Percentiles rank a stretch among this genome's conserved stretches.
Conservation (phyloP, 2,888 invertebrate genomes). For the Tachina lurida region DNA sequence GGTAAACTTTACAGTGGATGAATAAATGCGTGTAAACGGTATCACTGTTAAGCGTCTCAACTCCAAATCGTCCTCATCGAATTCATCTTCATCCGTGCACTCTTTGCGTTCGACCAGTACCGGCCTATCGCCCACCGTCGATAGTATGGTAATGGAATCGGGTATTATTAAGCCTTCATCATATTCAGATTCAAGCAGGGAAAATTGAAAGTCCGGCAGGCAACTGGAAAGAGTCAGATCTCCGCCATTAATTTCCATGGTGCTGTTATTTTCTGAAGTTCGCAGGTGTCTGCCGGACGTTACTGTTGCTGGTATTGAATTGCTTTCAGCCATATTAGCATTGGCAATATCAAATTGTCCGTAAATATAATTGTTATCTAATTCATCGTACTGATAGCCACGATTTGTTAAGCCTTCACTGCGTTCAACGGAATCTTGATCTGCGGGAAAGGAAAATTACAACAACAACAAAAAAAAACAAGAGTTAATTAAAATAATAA, state of each 20-base stretch:
- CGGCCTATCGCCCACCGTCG: constrained; percentile 84
- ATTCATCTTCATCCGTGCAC: constrained; percentile 79
- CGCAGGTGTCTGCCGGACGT: not conserved
- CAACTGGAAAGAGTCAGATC: constrained; percentile 78
- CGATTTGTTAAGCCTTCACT: constrained; percentile 75
- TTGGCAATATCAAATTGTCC: constrained; percentile 74
- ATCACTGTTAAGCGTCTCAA: constrained; percentile 81
- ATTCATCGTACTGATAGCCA: constrained; percentile 76
- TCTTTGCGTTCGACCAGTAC: constrained; percentile 83
- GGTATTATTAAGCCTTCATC: constrained; percentile 91
- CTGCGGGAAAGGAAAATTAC: constrained; percentile 20
- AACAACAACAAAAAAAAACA: constrained; percentile 5
- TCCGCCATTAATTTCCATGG: constrained; percentile 15
- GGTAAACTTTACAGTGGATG: constrained; percentile 88
- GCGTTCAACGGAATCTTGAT: constrained; percentile 62
- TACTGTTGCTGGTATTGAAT: constrained; percentile 60
- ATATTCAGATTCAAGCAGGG: constrained; percentile 88
- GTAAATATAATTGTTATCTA: constrained; percentile 76
- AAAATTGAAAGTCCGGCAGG: constrained; percentile 84
- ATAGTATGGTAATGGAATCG: constrained; percentile 88
- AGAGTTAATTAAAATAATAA: not conserved
- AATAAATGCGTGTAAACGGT: constrained; percentile 87
- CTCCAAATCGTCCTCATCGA: constrained; percentile 72
- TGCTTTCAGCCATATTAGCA: constrained; percentile 72
- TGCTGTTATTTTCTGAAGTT: constrained; percentile 42